These are phyloP conservation scores for Sycophila sp. DNA, from an alignment of 1,140 invertebrate species.

Conservation along the genomic window DNA sequence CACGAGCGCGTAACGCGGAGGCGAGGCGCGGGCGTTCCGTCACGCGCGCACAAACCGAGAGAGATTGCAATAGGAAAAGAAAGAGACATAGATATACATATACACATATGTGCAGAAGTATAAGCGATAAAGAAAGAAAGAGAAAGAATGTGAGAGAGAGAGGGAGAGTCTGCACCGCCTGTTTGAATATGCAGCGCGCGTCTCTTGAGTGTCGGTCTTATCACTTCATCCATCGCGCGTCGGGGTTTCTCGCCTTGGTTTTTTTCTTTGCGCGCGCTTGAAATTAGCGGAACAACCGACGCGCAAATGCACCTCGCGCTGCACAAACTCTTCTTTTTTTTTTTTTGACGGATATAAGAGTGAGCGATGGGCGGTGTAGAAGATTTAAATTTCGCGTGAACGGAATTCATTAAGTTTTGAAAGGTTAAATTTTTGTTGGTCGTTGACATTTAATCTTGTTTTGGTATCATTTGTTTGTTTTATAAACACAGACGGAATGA, in stretches of 20 bases:
- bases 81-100: too few species aligned
- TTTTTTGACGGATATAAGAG: too few species aligned
- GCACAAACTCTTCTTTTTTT: background rate
- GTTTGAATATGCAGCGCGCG: constrained; percentile 36
- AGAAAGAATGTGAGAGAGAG: constrained; percentile 6
- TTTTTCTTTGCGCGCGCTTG: background rate
- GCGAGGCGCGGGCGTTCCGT: background rate
- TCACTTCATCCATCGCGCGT: constrained; percentile 3
- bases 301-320: background rate
- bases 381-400: too few species aligned
- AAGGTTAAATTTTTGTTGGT: too few species aligned
- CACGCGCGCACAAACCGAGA: too few species aligned
- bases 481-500: too few species aligned
- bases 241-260: background rate
- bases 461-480: too few species aligned
- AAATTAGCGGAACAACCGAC: constrained; percentile 11
- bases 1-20: constrained; percentile 21
- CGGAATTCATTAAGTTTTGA: too few species aligned
- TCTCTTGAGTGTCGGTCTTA: constrained; percentile 14
- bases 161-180: background rate
- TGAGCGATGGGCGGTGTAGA: too few species aligned
- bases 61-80: too few species aligned
- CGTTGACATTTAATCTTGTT: too few species aligned
- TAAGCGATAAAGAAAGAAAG: background rate
- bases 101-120: too few species aligned